Evolutionary conservation across 2,888 invertebrate species (phyloP), one percentile per base, ranked within the genome.

Genomic region (Cheiracanthium punctorium): DNA sequence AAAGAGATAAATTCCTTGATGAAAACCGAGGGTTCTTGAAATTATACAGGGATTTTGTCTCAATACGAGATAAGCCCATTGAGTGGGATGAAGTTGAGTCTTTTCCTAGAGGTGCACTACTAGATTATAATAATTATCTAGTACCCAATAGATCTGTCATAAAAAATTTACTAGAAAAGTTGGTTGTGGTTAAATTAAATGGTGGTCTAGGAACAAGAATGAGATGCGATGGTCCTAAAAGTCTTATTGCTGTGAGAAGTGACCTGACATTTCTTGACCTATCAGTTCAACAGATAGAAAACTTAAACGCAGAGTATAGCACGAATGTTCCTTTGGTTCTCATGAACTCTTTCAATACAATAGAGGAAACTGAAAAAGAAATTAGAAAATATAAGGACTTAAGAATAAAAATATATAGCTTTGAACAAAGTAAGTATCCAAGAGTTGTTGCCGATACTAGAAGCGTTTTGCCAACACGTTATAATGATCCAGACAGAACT

Each of bases 271-370:
- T 98, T 92, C 93, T 98, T 90, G 98, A 98, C 93, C 93, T 98
- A 81, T 98, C 97, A 24, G 97, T 98, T 72, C 98, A 98, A 91
- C 98, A 98, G 93, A 98, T 98, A 91, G 97, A 98, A 93, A 91
- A 92, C 69, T 90, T 94, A 81, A 95, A 96, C 91, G 95, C 96
- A 86, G 96, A 97, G 93, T 58, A 24, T 17, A 7, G 33, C n/a
- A 37, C 37, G 0, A 33, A 33, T 1, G 98, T 99, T 14, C 99
- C 99, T 0, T 93, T 99, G 72, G 97, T 99, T 33, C 93, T 99
- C 88, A 99, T 99, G 99, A 98, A 99, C 93, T 99, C 99, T 0
- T 99, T 99, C 93, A 99, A 99, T 93, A 99, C 99, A 0, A 97
- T 98, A 91, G 97, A 97, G 90, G 99, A 99, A 91, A 99, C 99